phyloP scores from a whole-genome alignment of 2,797 vertebrate species.

The Dipus sagitta region DNA sequence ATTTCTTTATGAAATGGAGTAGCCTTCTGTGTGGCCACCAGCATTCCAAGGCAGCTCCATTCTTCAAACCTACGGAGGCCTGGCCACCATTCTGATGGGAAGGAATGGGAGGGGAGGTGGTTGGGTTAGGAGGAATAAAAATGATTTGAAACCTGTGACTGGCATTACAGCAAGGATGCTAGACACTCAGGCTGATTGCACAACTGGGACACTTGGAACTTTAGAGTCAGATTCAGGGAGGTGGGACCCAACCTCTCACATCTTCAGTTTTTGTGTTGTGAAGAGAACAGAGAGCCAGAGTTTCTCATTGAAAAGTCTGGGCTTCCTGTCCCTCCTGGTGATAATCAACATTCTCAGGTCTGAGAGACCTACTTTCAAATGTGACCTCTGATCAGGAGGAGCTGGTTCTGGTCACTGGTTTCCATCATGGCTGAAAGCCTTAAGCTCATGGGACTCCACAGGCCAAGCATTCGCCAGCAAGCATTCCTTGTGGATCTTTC shows the following conservation, averaged over 20 bases:
- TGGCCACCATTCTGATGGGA: neutral
- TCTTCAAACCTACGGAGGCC: neutral
- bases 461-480: neutral
- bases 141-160: neutral
- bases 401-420: neutral
- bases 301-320: neutral
- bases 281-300: neutral
- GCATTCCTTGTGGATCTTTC: neutral
- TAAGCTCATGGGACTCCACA: rapidly evolving
- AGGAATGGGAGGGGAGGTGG: neutral
- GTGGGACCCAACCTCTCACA: neutral
- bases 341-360: neutral
- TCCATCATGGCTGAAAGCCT: neutral
- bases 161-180: neutral
- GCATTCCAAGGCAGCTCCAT: neutral
- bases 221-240: neutral
- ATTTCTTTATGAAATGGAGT: neutral
- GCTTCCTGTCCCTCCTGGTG: neutral
- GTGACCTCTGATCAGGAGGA: neutral
- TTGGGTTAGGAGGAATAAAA: neutral
- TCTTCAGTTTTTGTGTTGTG: rapidly evolving
- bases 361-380: neutral
- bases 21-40: neutral
- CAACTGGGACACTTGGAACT: neutral
- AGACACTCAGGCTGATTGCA: neutral